These are phyloP conservation scores for Oreotragus oreotragus DNA, from an alignment of 2,113 vertebrate genomes.

Conservation along the genomic window DNA sequence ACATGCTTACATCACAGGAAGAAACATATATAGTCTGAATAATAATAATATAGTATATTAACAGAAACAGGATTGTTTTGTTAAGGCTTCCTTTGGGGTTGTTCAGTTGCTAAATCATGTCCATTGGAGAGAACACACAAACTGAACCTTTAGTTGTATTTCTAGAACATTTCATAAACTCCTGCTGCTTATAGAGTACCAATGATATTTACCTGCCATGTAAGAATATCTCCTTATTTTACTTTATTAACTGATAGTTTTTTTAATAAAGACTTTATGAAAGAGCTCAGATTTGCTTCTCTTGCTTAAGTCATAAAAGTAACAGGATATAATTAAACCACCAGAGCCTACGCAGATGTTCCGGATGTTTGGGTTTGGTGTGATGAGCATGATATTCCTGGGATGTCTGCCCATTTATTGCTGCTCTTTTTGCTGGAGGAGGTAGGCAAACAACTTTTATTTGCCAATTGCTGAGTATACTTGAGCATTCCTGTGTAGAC, in stretches of 20 bases:
- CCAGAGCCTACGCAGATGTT: constrained; percentile 69
- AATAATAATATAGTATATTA: constrained; percentile 55
- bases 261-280: not conserved
- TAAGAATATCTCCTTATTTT: not conserved
- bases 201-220: not conserved
- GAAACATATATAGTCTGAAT: constrained; percentile 44
- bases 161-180: constrained; percentile 25
- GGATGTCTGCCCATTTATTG: constrained; percentile 68
- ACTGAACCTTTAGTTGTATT: constrained; percentile 16
- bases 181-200: not conserved
- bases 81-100: constrained; percentile 26
- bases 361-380: constrained; percentile 44
- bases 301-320: constrained; percentile 28
- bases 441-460: constrained; percentile 67
- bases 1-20: constrained; percentile 27
- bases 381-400: constrained; percentile 54
- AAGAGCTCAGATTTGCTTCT: not conserved
- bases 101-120: not conserved
- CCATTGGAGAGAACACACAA: not conserved
- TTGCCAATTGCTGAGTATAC: constrained; percentile 6
- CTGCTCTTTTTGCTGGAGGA: constrained; percentile 43
- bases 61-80: constrained; percentile 47
- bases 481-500: not conserved
- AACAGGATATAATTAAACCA: constrained; percentile 59
- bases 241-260: not conserved